phyloP scores from a whole-genome alignment of 2,888 invertebrate species.

The Troides aeacus region DNA sequence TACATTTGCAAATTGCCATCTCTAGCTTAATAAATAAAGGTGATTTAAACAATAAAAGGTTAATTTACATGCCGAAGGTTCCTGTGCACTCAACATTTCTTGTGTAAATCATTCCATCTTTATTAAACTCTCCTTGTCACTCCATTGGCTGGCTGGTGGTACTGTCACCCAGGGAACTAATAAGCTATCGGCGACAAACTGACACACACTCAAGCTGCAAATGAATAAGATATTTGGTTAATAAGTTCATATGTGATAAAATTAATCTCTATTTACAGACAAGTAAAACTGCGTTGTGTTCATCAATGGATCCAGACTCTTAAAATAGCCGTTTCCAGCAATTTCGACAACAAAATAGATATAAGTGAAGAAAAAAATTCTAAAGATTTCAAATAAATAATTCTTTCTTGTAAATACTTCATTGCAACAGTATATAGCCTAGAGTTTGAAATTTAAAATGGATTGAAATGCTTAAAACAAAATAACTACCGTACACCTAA shows the following conservation, averaged over 20 bases:
- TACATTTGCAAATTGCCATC: too few species aligned
- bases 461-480: background rate
- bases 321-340: slow-evolving; percentile 38
- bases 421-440: background rate
- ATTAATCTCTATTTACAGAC: slow-evolving; percentile 57
- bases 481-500: background rate
- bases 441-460: background rate
- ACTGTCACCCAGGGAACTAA: too few species aligned
- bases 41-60: too few species aligned
- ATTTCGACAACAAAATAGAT: background rate
- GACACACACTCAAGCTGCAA: too few species aligned
- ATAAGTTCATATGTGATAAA: background rate
- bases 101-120: too few species aligned
- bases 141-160: too few species aligned
- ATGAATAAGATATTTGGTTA: background rate
- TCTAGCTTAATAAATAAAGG: too few species aligned
- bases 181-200: too few species aligned
- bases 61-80: too few species aligned
- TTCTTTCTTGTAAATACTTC: background rate
- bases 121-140: too few species aligned
- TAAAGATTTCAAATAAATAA: background rate
- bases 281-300: slow-evolving; percentile 61
- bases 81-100: too few species aligned
- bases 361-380: background rate
- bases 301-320: slow-evolving; percentile 60